Evolutionary conservation across 2,113 vertebrate genomes (phyloP).

Genomic region (Trachemys scripta): DNA sequence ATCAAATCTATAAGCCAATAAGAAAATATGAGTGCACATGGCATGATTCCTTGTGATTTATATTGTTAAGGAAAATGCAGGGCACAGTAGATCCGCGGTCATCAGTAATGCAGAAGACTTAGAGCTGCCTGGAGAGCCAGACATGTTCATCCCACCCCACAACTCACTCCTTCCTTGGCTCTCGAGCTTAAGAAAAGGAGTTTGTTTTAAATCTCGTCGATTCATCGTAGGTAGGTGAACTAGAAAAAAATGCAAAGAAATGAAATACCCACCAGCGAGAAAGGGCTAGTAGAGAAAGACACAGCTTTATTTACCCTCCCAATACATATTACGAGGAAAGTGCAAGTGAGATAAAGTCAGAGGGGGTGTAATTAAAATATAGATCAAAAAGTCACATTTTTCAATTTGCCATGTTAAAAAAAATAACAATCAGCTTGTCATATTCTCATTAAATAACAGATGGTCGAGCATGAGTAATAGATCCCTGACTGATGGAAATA

Average conservation of each 20-base stretch:
- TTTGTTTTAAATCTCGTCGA: not conserved
- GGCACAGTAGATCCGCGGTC: not conserved
- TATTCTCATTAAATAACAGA: constrained; percentile 85
- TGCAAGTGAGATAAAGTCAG: constrained; percentile 76
- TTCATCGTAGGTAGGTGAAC: constrained; percentile 27
- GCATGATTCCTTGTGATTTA: not conserved
- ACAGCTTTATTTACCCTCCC: constrained; percentile 59
- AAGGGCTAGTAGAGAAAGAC: constrained; percentile 44
- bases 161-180: not conserved
- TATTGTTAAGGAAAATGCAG: not conserved
- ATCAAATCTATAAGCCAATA: constrained; percentile 3
- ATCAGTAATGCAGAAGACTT: fast-evolving
- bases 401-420: constrained; percentile 83
- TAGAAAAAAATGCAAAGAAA: constrained; percentile 5
- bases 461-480: constrained; percentile 85
- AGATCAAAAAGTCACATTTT: constrained; percentile 85
- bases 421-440: constrained; percentile 84
- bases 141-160: fast-evolving
- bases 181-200: not conserved
- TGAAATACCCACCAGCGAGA: not conserved
- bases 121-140: not conserved
- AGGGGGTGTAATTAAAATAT: constrained; percentile 81
- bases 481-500: constrained; percentile 81
- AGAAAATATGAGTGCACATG: not conserved
- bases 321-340: constrained; percentile 58